phyloP scores from a whole-genome alignment of 2,797 vertebrate species.

The Coilia nasus region DNA sequence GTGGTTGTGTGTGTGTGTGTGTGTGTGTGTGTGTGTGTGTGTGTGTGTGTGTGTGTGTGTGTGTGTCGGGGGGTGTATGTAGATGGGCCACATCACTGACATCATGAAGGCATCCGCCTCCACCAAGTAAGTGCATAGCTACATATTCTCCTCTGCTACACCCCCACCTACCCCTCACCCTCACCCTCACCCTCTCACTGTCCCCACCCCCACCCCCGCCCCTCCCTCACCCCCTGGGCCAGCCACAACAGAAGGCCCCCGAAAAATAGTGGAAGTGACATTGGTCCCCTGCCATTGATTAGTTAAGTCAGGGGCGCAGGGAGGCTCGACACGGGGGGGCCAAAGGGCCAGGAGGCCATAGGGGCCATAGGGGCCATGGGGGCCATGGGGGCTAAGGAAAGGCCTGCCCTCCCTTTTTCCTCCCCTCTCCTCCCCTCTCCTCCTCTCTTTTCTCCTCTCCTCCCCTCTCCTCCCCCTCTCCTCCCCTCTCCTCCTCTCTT shows the following conservation, averaged over 20 bases:
- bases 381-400: too few species aligned
- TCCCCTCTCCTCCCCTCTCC: not conserved
- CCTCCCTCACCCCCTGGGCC: not conserved
- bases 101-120: not conserved
- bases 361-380: not conserved
- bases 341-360: constrained; percentile 2
- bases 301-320: not conserved
- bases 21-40: too few species aligned
- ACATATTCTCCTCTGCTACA: not conserved
- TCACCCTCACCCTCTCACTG: not conserved
- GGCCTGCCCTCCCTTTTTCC: not conserved
- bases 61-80: not conserved
- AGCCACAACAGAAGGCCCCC: not conserved
- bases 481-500: not conserved
- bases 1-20: too few species aligned
- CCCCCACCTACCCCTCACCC: not conserved
- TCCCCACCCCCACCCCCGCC: not conserved
- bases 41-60: too few species aligned
- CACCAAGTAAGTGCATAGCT: not conserved
- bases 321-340: not conserved
- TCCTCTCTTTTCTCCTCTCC: constrained; percentile 18
- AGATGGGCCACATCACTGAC: not conserved
- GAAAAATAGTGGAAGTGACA: constrained; percentile 11
- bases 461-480: not conserved
- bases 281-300: constrained; percentile 19